Conservation (phyloP, 1,140 invertebrate species). For the Drosophila truncata region DNA sequence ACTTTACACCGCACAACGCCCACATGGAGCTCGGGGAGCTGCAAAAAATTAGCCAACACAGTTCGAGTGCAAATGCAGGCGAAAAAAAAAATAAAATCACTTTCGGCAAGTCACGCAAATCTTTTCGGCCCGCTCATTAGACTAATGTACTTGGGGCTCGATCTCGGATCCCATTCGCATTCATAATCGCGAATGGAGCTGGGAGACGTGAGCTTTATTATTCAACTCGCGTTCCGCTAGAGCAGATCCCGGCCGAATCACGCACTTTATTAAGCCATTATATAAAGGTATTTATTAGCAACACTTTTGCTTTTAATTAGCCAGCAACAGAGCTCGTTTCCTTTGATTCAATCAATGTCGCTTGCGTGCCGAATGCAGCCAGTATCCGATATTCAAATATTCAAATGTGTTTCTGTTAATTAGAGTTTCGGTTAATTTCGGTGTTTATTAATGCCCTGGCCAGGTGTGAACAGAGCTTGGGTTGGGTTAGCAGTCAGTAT, state of each 20-base stretch:
- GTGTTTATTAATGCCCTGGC: conserved; percentile 74
- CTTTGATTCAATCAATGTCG: conserved; percentile 56
- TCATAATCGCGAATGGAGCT: conserved; percentile 52
- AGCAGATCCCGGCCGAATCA: conserved; percentile 58
- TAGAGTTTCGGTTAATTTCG: conserved; percentile 78
- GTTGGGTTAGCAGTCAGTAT: conserved; percentile 20
- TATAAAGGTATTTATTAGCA: conserved; percentile 73
- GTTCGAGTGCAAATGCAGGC: conserved; percentile 30
- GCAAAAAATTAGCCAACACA: conserved; percentile 44
- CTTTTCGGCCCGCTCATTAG: conserved; percentile 67
- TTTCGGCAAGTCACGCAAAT: conserved; percentile 71
- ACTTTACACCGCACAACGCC: conserved; percentile 37
- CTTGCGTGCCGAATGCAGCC: conserved; percentile 67
- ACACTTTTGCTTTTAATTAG: conserved; percentile 76
- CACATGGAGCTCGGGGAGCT: conserved; percentile 20
- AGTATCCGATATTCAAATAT: conserved; percentile 38
- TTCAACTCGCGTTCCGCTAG: conserved; percentile 65
- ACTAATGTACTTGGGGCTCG: conserved; percentile 52
- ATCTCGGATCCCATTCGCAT: conserved; percentile 55
- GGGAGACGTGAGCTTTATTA: conserved; percentile 63
- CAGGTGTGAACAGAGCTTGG: conserved; percentile 71
- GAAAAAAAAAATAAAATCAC: conserved; percentile 35
- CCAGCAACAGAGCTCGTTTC: conserved; percentile 49
- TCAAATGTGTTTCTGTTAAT: conserved; percentile 64
- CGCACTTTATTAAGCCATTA: conserved; percentile 79